These are phyloP conservation scores for Protophormia terraenovae DNA, from an alignment of 2,888 invertebrate genomes.

Conservation along the genomic window DNA sequence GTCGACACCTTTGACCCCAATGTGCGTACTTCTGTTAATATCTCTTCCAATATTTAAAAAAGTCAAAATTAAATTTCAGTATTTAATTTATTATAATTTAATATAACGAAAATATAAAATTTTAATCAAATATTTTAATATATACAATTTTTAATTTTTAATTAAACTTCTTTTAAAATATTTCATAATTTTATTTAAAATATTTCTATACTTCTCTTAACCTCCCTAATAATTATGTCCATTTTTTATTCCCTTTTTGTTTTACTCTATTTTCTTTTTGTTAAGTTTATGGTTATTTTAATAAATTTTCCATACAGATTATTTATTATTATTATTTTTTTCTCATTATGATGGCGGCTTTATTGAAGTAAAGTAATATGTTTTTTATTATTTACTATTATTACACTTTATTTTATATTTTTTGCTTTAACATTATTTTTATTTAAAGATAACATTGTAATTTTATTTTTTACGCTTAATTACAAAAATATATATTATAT, in stretches of 20 bases:
- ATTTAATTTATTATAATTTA: too few relatives aligned
- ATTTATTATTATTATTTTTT: too few relatives aligned
- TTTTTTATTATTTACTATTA: too few relatives aligned
- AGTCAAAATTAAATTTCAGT: too few relatives aligned
- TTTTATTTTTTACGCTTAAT: not conserved
- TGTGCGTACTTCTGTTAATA: too few relatives aligned
- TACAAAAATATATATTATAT: not conserved
- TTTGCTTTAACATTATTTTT: not conserved
- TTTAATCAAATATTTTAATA: too few relatives aligned
- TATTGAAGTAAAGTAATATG: not conserved
- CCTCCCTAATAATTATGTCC: not conserved
- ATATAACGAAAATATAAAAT: too few relatives aligned
- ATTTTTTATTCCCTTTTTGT: not conserved
- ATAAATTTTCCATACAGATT: not conserved
- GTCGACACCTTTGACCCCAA: too few relatives aligned
- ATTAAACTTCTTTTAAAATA: too few relatives aligned
- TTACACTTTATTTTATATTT: too few relatives aligned
- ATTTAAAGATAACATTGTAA: conserved; percentile 20
- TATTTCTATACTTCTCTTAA: not conserved
- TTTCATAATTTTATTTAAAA: not conserved
- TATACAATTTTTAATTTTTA: too few relatives aligned
- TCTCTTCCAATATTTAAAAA: too few relatives aligned
- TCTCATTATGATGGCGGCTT: not conserved
- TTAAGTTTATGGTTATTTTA: conserved; percentile 16
- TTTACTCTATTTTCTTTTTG: not conserved